Base-by-base conservation (phyloP, 2,113 vertebrate species). In the Erinaceus europaeus region DNA sequence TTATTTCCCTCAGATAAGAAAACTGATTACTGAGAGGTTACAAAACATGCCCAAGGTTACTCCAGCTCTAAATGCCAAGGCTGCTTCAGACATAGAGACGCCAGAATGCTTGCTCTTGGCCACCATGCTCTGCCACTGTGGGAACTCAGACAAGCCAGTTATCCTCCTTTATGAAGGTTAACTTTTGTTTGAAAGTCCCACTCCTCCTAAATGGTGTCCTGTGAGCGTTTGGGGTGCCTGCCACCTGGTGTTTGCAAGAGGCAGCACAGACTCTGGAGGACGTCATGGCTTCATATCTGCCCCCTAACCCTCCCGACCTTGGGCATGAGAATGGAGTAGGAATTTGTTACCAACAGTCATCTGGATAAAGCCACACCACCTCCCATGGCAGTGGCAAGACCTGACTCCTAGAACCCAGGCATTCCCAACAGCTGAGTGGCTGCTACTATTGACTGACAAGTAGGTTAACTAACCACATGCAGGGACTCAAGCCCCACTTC, bases 1-100 rank as follows among this genome's bases (percentile, higher is more conserved):
- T 46, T 25, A 57, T 5, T 84, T 76, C 74, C 64, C 32, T 86
- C 36, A 90, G 91, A 84, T 86, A 82, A 94, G 87, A 87, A 91
- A 92, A 59, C 84, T 67, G 92, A 93, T 90, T 64, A 46, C 72
- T 34, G 48, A 77, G 88, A 94, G 92, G 72, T 95, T 88, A 75
- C 6, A 57, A 85, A 93, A 92, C 59, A 72, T 42, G 83, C 75
- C 90, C 79, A 91, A 84, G 84, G 65, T 94, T 84, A 64, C 17
- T 17, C 13, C 64, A 29, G 42, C 65, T 88, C 44, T 46, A 36
- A 32, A 46, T 86, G 80, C 91, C 91, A 94, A 91, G 73, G 59
- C 84, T 0, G 61, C 80, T 81, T 78, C 65, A 94, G 92, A 94
- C 91, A 68, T 12, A 10, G 29, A 77, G 91, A 91, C 77, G 77